Percentiles rank a stretch among this genome's conserved stretches.
Evolutionary conservation across 2,888 invertebrate species (phyloP).

Genomic region (Ceraclea dissimilis): DNA sequence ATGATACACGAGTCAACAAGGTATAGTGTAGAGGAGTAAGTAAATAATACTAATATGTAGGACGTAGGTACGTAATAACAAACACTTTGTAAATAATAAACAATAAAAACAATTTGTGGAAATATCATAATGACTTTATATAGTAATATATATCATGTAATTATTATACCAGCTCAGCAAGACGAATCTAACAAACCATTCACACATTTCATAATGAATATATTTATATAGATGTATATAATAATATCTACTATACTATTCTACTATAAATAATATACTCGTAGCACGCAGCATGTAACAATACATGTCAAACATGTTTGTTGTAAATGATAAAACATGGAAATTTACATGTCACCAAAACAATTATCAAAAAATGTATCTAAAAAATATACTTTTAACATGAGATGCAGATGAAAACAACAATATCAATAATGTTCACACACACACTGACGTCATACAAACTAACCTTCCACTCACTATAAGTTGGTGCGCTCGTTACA

Average conservation of each 20-base stretch:
- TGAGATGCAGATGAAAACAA: neutral
- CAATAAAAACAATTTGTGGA: neutral
- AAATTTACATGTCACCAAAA: no score
- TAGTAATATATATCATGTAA: neutral
- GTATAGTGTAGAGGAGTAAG: no score
- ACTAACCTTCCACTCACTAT: slow-evolving; percentile 9
- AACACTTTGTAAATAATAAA: neutral
- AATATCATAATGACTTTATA: neutral
- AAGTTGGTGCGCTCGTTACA: slow-evolving; percentile 18
- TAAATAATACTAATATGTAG: no score
- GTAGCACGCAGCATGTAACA: no score
- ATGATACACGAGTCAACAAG: no score
- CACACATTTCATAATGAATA: neutral
- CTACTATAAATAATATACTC: no score
- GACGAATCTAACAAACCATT: neutral
- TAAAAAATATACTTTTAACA: neutral
- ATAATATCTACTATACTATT: no score
- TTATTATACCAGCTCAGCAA: neutral
- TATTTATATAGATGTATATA: neutral
- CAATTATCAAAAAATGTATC: no score
- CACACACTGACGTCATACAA: neutral
- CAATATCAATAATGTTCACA: neutral
- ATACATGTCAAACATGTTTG: no score
- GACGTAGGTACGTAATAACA: neutral
- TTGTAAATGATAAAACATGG: no score